Conservation (phyloP, 2,888 invertebrate species). For the Peribatodes rhomboidaria region DNA sequence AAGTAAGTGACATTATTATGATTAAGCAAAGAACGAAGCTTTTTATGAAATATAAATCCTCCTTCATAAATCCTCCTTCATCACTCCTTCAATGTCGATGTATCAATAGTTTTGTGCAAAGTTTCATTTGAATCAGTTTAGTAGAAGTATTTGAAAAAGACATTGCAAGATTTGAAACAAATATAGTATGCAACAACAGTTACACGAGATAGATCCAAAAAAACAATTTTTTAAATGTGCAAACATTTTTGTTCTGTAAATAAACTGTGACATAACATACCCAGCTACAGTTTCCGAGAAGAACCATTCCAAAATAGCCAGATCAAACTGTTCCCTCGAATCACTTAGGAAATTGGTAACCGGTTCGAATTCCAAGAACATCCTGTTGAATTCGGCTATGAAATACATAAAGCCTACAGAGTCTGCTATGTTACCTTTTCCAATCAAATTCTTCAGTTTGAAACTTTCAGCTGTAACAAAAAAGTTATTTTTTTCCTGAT, state of each 20-base stretch:
- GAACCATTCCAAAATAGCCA: constrained; percentile 69
- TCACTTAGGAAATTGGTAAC: constrained; percentile 59
- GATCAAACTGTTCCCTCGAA: constrained; percentile 65
- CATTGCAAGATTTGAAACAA: too few relatives aligned
- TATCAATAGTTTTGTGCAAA: too few relatives aligned
- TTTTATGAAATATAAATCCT: too few relatives aligned
- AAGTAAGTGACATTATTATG: too few relatives aligned
- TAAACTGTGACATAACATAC: constrained; percentile 40
- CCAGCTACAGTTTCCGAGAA: constrained; percentile 58
- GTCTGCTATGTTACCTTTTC: constrained; percentile 56
- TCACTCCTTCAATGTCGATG: too few relatives aligned
- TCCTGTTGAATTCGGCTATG: constrained; percentile 52
- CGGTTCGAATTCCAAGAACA: constrained; percentile 52
- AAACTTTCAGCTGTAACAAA: constrained; percentile 60
- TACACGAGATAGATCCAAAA: too few relatives aligned
- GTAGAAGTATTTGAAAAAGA: too few relatives aligned
- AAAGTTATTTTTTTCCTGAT: not conserved
- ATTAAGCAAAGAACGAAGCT: too few relatives aligned
- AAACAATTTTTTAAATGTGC: too few relatives aligned
- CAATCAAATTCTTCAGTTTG: constrained; percentile 62
- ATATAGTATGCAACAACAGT: too few relatives aligned
- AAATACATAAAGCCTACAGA: constrained; percentile 55
- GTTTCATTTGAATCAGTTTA: too few relatives aligned
- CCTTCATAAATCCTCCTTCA: too few relatives aligned
- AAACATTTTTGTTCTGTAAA: not conserved